Base-by-base conservation (phyloP, 2,797 vertebrate species). In the Mormyrus hasselquistii region DNA sequence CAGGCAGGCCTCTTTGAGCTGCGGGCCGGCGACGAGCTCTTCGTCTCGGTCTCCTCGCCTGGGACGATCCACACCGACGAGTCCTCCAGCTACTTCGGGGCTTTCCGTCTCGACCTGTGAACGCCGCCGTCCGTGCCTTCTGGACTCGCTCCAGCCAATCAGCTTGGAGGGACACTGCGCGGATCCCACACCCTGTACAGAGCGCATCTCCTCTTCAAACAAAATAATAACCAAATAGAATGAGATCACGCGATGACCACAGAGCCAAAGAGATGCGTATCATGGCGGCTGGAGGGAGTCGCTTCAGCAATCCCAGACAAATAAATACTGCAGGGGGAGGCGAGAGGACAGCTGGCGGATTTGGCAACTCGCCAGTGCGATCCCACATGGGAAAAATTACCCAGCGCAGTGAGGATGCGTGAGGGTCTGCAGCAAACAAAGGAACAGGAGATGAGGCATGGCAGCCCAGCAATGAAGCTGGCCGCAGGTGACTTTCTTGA, bases 1-100 rank as follows among this genome's bases (percentile, higher is more conserved):
- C 95, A 95, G 90, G 95, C 95, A 0, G 95, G 95, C 0, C 92
- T 96, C 2, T 96, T 96, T 0, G 93, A 95, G 89, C 92, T 96
- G 84, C 93, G 91, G 55, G 92, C 92, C 0, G 95, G 95, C 0
- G 95, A 96, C 0, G 93, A 94, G 93, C 91, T 96, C 91, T 95
- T 96, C 0, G 92, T 96, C 47, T 95, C 95, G 0, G 93, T 94
- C 86, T 95, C 94, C 25, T 93, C 94, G 1, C 53, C 94, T 89
- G 90, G 92, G 65, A 91, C 93, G 0, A 88, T 94, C 69, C 90
- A 93, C 50, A 86, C 90, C 0, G 93, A 95, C 0, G 91, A 91
- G 0, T 92, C 93, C 0, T 92, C 93, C 91, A 95, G 93, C 49
- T 96, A 95, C 12, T 96, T 96, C 0, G 94, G 94, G n/a, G 93